A percentile compares a stretch with the other conserved stretches of the same genome.
Conservation (phyloP, 2,113 vertebrate species). For the Callipepla squamata region DNA sequence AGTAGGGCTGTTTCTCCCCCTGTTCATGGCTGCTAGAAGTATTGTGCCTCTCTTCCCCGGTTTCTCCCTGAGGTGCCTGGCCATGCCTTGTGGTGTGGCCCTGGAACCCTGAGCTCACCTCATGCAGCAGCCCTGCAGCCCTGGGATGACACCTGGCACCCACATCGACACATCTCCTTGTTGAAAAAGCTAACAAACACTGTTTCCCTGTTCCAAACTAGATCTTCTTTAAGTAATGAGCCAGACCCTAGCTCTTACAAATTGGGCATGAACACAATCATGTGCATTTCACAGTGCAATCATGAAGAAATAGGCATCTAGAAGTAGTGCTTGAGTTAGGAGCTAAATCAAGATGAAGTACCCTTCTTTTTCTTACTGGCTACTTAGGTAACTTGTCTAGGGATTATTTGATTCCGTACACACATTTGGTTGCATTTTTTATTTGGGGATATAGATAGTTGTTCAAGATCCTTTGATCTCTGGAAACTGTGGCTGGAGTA, state of each 20-base stretch:
- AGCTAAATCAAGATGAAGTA: slow-evolving; percentile 38
- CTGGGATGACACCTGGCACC: background rate
- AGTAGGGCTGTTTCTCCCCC: too few species aligned
- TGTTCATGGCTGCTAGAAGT: too few species aligned
- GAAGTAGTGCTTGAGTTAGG: background rate
- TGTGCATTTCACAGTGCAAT: background rate
- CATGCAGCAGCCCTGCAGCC: background rate
- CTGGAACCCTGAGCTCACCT: fast-evolving
- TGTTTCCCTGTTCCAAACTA: background rate
- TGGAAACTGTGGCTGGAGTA: background rate
- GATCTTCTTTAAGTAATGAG: fast-evolving
- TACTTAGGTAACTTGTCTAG: background rate
- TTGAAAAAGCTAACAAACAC: background rate
- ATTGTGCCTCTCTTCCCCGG: too few species aligned
- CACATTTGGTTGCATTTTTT: background rate
- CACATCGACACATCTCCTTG: background rate
- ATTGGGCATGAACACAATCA: fast-evolving
- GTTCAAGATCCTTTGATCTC: background rate
- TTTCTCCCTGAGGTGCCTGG: background rate
- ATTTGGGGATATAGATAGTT: background rate
- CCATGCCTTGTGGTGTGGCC: background rate
- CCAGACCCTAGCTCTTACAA: background rate
- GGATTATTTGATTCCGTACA: background rate
- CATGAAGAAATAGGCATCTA: background rate
- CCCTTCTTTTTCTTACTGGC: background rate